phyloP scores from a whole-genome alignment of 2,113 vertebrate genomes.

The Clarias gariepinus region DNA sequence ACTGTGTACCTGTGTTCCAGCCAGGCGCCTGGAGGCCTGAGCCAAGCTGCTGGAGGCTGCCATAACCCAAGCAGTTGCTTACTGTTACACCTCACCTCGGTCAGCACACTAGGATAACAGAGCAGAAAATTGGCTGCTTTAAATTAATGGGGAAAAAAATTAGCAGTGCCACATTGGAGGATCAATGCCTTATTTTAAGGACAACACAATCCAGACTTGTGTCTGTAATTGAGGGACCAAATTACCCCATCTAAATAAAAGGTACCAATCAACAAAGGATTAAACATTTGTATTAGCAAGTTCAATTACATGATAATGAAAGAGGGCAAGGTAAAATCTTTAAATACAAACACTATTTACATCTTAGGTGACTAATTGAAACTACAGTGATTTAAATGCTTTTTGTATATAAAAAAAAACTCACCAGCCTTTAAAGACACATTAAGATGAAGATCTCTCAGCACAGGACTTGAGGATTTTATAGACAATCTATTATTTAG shows the following conservation, averaged over 20 bases:
- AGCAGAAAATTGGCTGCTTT: conserved; percentile 79
- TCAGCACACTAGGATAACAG: conserved; percentile 79
- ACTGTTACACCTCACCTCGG: conserved; percentile 76
- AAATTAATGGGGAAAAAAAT: conserved; percentile 84
- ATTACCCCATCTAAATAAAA: conserved; percentile 88
- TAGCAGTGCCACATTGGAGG: conserved; percentile 77
- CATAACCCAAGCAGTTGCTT: conserved; percentile 70
- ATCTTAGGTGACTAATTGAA: conserved; percentile 87
- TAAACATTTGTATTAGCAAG: conserved; percentile 83
- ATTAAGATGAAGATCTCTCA: conserved; percentile 53
- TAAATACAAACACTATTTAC: conserved; percentile 93
- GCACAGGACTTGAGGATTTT: conserved; percentile 48
- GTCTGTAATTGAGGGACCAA: conserved; percentile 85
- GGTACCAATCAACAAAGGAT: conserved; percentile 89
- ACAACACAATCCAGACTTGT: conserved; percentile 79
- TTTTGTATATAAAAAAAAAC: conserved; percentile 37
- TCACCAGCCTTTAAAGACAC: conserved; percentile 34
- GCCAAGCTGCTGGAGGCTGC: conserved; percentile 70
- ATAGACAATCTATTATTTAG: conserved; percentile 88
- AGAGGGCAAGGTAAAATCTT: conserved; percentile 89
- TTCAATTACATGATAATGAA: conserved; percentile 90
- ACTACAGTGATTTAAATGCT: conserved; percentile 71
- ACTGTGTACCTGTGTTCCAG: conserved; percentile 72
- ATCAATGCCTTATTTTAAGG: conserved; percentile 87
- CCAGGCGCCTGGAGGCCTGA: conserved; percentile 71